These are phyloP conservation scores for Mormyrus proboscirostris DNA, from an alignment of 2,797 vertebrate species.

Conservation along the genomic window DNA sequence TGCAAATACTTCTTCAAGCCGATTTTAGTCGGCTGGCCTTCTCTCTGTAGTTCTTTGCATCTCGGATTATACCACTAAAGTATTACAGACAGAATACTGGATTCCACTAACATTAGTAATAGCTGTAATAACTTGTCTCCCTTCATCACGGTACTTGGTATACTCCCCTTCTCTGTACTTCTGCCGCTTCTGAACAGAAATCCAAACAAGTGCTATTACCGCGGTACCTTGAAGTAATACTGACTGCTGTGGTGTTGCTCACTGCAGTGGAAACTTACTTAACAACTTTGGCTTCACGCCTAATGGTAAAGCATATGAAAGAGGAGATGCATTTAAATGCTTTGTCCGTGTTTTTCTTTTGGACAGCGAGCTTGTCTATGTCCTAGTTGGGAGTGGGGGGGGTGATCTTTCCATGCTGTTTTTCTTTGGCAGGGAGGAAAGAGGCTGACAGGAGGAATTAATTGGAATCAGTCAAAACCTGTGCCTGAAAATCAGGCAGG, in stretches of 20 bases:
- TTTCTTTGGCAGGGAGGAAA: constrained; percentile 23
- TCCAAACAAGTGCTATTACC: constrained; percentile 33
- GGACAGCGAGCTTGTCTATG: constrained; percentile 22
- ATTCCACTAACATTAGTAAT: not conserved
- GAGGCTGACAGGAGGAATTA: constrained; percentile 33
- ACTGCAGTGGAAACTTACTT: constrained; percentile 32
- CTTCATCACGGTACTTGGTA: constrained; percentile 31
- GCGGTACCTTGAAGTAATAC: constrained; percentile 26
- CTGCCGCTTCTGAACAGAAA: constrained; percentile 30
- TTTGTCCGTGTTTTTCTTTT: constrained; percentile 23
- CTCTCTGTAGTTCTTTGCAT: not conserved
- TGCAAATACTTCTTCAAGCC: not conserved
- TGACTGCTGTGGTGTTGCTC: constrained; percentile 26
- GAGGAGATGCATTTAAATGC: not conserved
- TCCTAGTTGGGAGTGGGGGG: not conserved
- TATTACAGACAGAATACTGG: not conserved
- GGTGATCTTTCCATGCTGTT: constrained; percentile 22
- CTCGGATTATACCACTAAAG: not conserved
- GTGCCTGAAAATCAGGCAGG: constrained; percentile 27
- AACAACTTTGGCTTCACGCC: not conserved
- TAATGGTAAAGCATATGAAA: constrained; percentile 15
- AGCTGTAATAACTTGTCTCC: constrained; percentile 17
- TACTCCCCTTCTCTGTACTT: constrained; percentile 28
- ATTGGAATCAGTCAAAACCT: constrained; percentile 41
- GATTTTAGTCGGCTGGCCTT: not conserved